Percentiles rank a stretch among this genome's conserved stretches.
Conservation (phyloP, 2,113 vertebrate genomes). For the Melanerpes aurifrons region DNA sequence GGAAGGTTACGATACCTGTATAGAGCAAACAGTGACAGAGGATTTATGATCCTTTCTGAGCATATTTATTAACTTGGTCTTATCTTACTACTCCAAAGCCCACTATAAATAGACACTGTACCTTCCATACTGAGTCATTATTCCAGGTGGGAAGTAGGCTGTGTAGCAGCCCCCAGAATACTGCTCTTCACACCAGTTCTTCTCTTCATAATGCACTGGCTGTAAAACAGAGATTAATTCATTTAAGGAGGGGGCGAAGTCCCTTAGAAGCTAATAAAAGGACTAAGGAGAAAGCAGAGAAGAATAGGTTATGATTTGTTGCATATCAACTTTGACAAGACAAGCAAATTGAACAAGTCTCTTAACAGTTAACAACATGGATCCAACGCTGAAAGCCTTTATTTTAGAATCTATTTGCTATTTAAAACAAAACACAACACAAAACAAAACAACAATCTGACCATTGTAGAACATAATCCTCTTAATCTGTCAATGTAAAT, state of each 20-base stretch:
- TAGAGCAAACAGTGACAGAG: neutral
- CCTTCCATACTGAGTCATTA: slow-evolving; percentile 95
- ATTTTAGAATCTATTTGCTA: neutral
- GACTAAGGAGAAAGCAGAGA: neutral
- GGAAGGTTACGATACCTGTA: neutral
- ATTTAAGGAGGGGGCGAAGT: neutral
- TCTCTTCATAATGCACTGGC: slow-evolving; percentile 98
- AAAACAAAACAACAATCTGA: neutral
- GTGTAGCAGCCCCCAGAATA: slow-evolving; percentile 98
- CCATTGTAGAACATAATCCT: neutral
- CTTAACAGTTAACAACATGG: neutral
- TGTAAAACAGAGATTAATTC: slow-evolving; percentile 70
- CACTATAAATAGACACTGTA: slow-evolving; percentile 63
- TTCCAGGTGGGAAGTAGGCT: slow-evolving; percentile 91
- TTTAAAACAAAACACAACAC: neutral
- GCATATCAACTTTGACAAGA: neutral
- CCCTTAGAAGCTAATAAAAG: neutral
- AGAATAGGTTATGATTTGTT: slow-evolving; percentile 15
- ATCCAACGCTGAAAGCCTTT: neutral
- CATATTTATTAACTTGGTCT: slow-evolving; percentile 46
- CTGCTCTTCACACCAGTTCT: slow-evolving; percentile 98
- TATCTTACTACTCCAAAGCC: neutral
- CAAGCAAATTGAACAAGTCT: neutral
- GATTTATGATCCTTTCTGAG: slow-evolving; percentile 37
- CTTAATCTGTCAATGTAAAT: slow-evolving; percentile 3